Evolutionary conservation across 2,113 vertebrate genomes (phyloP).

Genomic region (Turnix velox): DNA sequence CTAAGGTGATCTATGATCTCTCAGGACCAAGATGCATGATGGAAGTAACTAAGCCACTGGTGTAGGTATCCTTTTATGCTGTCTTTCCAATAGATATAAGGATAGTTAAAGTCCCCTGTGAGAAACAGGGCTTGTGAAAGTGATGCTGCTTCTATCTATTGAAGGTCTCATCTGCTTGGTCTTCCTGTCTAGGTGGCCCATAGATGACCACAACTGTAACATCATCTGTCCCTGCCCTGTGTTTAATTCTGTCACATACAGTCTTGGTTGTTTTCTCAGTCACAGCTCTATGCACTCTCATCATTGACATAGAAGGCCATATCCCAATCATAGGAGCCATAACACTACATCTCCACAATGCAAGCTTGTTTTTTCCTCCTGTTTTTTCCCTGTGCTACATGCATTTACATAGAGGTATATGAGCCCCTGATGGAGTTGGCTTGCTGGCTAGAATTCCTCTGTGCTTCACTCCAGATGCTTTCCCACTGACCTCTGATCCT

Average conservation of each 20-base stretch:
- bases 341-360: not conserved
- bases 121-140: not conserved
- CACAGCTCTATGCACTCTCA: not conserved
- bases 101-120: not conserved
- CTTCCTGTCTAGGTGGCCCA: not conserved
- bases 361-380: not conserved
- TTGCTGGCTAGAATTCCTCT: not conserved
- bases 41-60: not conserved
- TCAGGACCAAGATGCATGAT: accelerated
- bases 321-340: not conserved
- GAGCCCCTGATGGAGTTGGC: not conserved
- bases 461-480: not conserved
- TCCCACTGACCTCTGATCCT: not conserved
- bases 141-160: not conserved
- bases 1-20: too few species aligned
- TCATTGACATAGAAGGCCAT: not conserved
- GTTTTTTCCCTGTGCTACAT: not conserved
- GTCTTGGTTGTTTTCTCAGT: not conserved
- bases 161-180: not conserved
- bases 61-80: not conserved
- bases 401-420: not conserved
- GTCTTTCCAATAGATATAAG: not conserved
- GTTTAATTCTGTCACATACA: not conserved
- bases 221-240: not conserved
- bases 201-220: not conserved